Base-by-base conservation (phyloP, 2,888 invertebrate species). In the Acronicta leporina region DNA sequence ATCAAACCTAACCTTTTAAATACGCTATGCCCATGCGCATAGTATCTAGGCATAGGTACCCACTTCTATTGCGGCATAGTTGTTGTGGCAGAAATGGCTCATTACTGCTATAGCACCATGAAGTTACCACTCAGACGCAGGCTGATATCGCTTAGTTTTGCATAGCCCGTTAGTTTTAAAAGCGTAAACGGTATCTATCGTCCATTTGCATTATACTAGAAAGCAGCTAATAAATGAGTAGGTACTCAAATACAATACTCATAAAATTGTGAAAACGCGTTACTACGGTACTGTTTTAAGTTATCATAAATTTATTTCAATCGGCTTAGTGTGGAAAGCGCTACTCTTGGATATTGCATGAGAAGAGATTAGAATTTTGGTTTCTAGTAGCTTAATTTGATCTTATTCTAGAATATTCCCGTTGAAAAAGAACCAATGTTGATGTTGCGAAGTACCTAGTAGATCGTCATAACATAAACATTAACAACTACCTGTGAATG, bases 141-240 rank as follows among this genome's bases (percentile, higher is more conserved):
- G 25, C 47, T 41, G 35, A 15, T 73, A 68, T 61, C 67, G 52
- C n/a, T 27, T 38, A n/a, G 56, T 68, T 73, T 61, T 61, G 62
- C 73, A 67, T 73, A 61, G n/a, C 25, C 62, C 73, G 73, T 69
- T 69, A 50, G 40, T 50, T 55, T 27, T 53, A 61, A 73, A 68
- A 67, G 68, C 67, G 52, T 68, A 45, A 58, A 51, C n/a, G 33
- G 13, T 71, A 64, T 65, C 52, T 49, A 33, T 15, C 38, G 42
- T 25, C 27, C 11, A 59, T 71, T 71, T 53, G 46, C 52, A 71
- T 56, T 44, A 35, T 30, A 44, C 42, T 14, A 58, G 41, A 46
- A 42, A 46, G 30, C 41, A 30, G 7, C 33, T 11, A 33, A 33
- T 35, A 44, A 54, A 54, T 38, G 11, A 40, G 51, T 35, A 53